Base-by-base conservation (phyloP, 2,888 invertebrate genomes). In the Nephrotoma guestfalica region DNA sequence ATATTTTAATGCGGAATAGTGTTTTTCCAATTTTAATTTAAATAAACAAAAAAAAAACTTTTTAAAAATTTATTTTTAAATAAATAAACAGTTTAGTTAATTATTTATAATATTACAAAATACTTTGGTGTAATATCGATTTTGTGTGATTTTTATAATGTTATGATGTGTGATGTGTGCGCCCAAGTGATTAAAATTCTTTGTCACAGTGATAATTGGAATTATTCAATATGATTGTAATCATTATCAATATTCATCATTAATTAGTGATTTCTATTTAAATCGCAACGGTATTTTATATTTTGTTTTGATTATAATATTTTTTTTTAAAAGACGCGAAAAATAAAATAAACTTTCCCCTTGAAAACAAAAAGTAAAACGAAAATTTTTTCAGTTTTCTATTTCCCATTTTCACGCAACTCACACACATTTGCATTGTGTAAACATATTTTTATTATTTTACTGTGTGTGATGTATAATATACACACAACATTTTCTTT, bases 351-450 rank as follows among this genome's bases (percentile, higher is more conserved):
- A 83, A 71, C 71, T 84, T 84, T 84, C 84, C 84, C 84, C 84
- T 84, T 41, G 42, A 84, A 84, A 41, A 41, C 1, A 3, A 47
- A 47, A 47, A 47, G n/a, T n/a, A 47, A 47, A 47, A 47, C n/a
- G 57, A 30, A 71, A 71, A 71, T 30, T 71, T 30, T 18, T 71
- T 30, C 30, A 71, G 4, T 71, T 71, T 71, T 71, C 71, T 41
- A 84, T 84, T 84, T 84, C 84, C 84, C 84, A 84, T 84, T 84
- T 84, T 84, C 84, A 84, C 84, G 84, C 41, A 84, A 84, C 84
- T 84, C 84, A 84, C 84, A 84, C 84, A 84, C 84, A 84, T 84
- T 83, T 84, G 84, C 83, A 83, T 83, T 84, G 4, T 30, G 9
- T 40, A 41, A 11, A 41, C 41, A 15, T 5, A 6, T 41, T 40